Base-by-base conservation (phyloP, 2,797 vertebrate genomes). In the Sebastes hubbsi region DNA sequence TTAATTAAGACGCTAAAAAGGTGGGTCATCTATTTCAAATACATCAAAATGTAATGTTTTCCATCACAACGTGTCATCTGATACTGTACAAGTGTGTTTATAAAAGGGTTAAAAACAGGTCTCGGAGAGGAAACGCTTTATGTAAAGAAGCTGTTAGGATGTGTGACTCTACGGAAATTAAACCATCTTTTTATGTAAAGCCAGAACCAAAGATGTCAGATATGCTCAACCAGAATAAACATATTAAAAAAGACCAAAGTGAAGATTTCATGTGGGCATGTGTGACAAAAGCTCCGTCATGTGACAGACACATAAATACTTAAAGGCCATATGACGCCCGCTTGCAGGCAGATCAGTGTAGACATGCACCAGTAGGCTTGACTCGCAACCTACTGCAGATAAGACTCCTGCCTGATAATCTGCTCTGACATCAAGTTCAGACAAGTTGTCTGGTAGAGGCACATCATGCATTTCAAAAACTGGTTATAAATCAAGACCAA, bases 231-330 rank as follows among this genome's bases (percentile, higher is more conserved):
- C 20, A 42, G n/a, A 46, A 55, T 24, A 36, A 18, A 29, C 11
- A 14, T 5, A 32, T 38, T 20, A 27, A 30, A 67, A 38, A 67
- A 27, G 25, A 32, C 14, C 16, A 69, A 74, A 63, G 62, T 22
- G 16, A 66, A 61, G 36, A 30, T 58, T 67, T 72, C 4, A 70
- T 10, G 55, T 62, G n/a, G 24, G 20, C 14, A 42, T 29, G 52
- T 63, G 25, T 24, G 11, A 61, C 61, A 82, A 76, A 71, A 71
- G 83, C 79, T 78, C 69, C 20, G 80, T 87, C 89, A 72, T 59
- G 61, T 94, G 84, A 89, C 85, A 8, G 14, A 81, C 38, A 52
- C 88, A 95, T 96, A 75, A 95, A 96, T 96, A 92, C 69, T 95
- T 95, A 78, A 96, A 82, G 69, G 93, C 69, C 78, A 95, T 60